Evolutionary conservation across 2,888 invertebrate species (phyloP).

Genomic region (Diarsia dahlii): DNA sequence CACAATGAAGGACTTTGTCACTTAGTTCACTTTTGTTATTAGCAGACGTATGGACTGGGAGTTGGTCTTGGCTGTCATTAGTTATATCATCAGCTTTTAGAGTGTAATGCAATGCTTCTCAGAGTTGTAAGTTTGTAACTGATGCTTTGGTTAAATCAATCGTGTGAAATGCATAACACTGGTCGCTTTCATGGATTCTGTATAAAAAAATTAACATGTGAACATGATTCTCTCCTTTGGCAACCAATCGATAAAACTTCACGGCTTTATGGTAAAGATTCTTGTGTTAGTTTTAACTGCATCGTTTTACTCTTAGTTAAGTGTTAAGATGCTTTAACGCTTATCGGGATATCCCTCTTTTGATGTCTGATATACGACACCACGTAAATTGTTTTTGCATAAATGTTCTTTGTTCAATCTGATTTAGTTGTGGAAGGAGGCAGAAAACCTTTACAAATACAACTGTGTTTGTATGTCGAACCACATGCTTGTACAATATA

Average conservation of each 20-base stretch:
- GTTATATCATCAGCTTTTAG: background rate
- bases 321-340: background rate
- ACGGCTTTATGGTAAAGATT: background rate
- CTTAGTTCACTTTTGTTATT: conserved; percentile 27
- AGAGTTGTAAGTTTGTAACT: background rate
- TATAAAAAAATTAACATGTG: too few relatives aligned
- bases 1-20: conserved; percentile 28
- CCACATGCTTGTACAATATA: conserved; percentile 21
- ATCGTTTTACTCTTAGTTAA: background rate
- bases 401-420: background rate
- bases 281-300: background rate
- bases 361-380: background rate
- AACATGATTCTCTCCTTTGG: background rate
- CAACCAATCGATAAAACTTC: background rate
- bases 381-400: background rate
- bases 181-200: too few relatives aligned
- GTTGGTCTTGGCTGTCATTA: conserved; percentile 20
- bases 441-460: background rate
- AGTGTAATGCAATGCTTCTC: background rate
- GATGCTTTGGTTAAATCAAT: background rate
- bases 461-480: background rate
- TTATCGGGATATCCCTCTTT: background rate
- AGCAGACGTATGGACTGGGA: background rate
- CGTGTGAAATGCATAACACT: too few relatives aligned
- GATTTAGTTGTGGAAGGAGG: background rate